A percentile compares a stretch with the other conserved stretches of the same genome.
Evolutionary conservation across 2,113 vertebrate species (phyloP).

Genomic region (Antennarius striatus): DNA sequence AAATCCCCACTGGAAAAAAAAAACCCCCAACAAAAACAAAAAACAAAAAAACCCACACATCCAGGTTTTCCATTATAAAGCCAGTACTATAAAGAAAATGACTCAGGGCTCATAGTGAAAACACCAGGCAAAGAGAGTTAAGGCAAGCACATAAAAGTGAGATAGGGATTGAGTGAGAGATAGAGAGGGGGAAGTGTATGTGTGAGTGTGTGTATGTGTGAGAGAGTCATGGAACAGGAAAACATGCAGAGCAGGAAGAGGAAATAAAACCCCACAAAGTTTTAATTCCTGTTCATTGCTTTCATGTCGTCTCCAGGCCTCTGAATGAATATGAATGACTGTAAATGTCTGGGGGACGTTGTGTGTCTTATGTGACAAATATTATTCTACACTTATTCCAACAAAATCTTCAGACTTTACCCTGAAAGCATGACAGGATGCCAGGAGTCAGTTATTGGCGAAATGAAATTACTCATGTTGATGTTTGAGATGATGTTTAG

Average conservation of each 20-base stretch:
- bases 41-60: too few relatives aligned
- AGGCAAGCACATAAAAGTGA: not conserved
- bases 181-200: too few relatives aligned
- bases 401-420: not conserved
- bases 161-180: not conserved
- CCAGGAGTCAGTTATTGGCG: too few relatives aligned
- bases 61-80: too few relatives aligned
- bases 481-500: too few relatives aligned
- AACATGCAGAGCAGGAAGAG: constrained; percentile 50
- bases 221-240: constrained; percentile 58
- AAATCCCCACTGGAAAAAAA: too few relatives aligned
- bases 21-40: too few relatives aligned
- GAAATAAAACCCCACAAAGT: constrained; percentile 51
- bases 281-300: constrained; percentile 65
- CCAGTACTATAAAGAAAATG: not conserved
- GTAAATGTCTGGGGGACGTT: constrained; percentile 4
- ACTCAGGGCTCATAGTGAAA: constrained; percentile 2
- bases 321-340: constrained; percentile 22
- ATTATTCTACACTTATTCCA: not conserved
- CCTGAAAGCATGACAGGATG: not conserved
- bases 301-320: constrained; percentile 41
- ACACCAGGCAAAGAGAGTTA: not conserved
- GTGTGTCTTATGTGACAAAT: not conserved
- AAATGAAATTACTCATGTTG: too few relatives aligned
- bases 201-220: constrained; percentile 15